A percentile compares a stretch with the other conserved stretches of the same genome.
These are phyloP conservation scores for Matsumyia berberina DNA, from an alignment of 2,888 invertebrate genomes.

Conservation along the genomic window DNA sequence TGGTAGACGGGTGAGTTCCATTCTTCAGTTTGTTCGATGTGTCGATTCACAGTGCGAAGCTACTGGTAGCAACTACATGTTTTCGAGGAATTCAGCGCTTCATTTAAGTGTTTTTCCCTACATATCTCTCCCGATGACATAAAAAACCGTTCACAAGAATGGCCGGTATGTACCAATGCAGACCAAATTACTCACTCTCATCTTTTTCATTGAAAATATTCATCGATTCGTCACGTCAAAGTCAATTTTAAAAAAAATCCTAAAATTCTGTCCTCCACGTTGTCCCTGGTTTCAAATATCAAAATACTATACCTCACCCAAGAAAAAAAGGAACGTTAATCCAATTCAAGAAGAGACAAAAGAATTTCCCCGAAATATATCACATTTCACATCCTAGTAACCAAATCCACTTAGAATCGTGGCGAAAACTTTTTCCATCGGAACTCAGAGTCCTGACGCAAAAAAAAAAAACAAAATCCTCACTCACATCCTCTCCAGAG, in stretches of 20 bases:
- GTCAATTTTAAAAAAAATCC: neutral
- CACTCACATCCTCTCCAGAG: constrained; percentile 3
- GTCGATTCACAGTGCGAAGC: too few relatives aligned
- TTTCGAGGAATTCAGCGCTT: too few relatives aligned
- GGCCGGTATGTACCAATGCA: too few relatives aligned
- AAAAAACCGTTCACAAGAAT: too few relatives aligned
- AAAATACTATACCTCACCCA: neutral
- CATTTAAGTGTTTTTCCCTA: too few relatives aligned
- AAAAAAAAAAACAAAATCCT: neutral
- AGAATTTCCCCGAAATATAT: constrained; percentile 32
- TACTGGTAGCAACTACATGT: too few relatives aligned
- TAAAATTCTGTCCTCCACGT: neutral
- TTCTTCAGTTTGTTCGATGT: too few relatives aligned
- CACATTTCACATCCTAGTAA: constrained; percentile 40
- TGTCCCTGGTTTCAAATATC: neutral
- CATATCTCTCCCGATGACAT: too few relatives aligned
- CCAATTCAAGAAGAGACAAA: constrained; percentile 27
- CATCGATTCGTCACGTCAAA: neutral
- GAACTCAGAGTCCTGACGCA: constrained; percentile 1
- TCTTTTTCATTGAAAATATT: neutral
- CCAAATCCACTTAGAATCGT: constrained; percentile 39
- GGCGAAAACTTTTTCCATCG: constrained; percentile 28
- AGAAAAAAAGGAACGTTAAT: neutral
- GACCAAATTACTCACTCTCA: too few relatives aligned
- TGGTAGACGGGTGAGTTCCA: too few relatives aligned